A percentile compares a stretch with the other conserved stretches of the same genome.
phyloP scores from a whole-genome alignment of 2,888 invertebrate species.

The Pardosa pseudoannulata region DNA sequence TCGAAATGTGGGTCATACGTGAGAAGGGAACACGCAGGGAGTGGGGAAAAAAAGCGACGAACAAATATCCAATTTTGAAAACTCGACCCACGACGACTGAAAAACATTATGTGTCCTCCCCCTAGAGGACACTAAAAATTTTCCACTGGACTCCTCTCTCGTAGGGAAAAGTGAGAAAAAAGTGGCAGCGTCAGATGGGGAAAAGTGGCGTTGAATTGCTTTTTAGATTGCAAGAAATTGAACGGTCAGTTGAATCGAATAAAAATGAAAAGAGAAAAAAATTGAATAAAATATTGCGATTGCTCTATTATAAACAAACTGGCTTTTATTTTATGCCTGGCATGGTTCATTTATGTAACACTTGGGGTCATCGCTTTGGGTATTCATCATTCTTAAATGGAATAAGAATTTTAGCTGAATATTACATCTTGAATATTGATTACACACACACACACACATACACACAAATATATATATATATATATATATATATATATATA shows the following conservation, averaged over 20 bases:
- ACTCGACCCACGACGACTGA: constrained; percentile 59
- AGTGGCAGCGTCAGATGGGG: background rate
- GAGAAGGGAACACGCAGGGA: background rate
- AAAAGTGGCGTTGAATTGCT: background rate
- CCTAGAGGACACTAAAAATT: constrained; percentile 51
- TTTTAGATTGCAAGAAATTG: constrained; percentile 4
- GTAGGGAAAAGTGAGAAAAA: constrained; percentile 1
- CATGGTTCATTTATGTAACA: background rate
- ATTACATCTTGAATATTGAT: too few species aligned
- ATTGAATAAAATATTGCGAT: constrained; percentile 1
- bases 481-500: too few species aligned
- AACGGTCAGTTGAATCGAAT: constrained; percentile 10
- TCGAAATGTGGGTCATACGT: background rate
- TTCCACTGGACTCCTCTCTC: constrained; percentile 20
- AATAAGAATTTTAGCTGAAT: too few species aligned
- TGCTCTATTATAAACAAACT: background rate
- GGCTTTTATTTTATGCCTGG: background rate
- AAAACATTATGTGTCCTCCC: constrained; percentile 35
- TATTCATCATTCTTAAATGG: too few species aligned
- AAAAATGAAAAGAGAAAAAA: constrained; percentile 9
- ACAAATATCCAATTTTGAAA: constrained; percentile 65
- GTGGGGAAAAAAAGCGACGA: constrained; percentile 8
- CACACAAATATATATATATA: too few species aligned
- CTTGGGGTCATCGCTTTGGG: too few species aligned
- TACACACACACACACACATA: too few species aligned